These are phyloP conservation scores for Portevinia maculata DNA, from an alignment of 2,888 invertebrate species.

Conservation along the genomic window DNA sequence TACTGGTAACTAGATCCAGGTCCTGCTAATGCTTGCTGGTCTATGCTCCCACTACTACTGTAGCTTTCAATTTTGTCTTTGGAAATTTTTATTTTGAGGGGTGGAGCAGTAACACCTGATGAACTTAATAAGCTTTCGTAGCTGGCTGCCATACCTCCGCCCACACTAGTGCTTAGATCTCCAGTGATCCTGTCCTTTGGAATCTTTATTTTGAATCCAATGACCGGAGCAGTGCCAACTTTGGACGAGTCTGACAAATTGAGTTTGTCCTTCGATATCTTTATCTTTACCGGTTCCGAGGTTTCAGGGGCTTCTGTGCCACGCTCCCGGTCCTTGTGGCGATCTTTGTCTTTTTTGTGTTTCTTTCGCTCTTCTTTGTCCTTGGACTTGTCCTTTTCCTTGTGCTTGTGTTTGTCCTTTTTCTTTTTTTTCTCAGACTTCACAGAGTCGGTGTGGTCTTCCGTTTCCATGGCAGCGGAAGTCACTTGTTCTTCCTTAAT, in stretches of 20 bases:
- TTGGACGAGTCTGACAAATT: constrained; percentile 77
- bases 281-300: constrained; percentile 83
- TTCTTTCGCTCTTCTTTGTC: constrained; percentile 89
- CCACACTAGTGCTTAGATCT: constrained; percentile 77
- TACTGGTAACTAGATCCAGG: constrained; percentile 46
- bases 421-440: constrained; percentile 86
- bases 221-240: constrained; percentile 76
- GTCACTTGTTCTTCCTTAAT: constrained; percentile 62
- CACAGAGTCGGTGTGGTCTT: constrained; percentile 55
- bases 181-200: constrained; percentile 89
- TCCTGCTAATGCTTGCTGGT: constrained; percentile 22
- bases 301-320: constrained; percentile 74
- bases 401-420: constrained; percentile 91
- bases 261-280: constrained; percentile 86
- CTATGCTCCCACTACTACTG: constrained; percentile 74
- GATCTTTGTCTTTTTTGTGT: constrained; percentile 87
- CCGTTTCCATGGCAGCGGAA: constrained; percentile 52
- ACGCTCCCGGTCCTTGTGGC: constrained; percentile 80
- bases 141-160: constrained; percentile 12
- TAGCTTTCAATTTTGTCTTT: constrained; percentile 87
- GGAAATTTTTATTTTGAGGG: constrained; percentile 91
- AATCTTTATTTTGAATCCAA: constrained; percentile 91
- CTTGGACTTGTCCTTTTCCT: constrained; percentile 90
- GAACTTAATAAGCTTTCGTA: constrained; percentile 37
- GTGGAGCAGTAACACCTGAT: constrained; percentile 78